Evolutionary conservation across 2,113 vertebrate genomes (phyloP), one percentile per base, ranked within the genome.

Genomic region (Nibea coibor): DNA sequence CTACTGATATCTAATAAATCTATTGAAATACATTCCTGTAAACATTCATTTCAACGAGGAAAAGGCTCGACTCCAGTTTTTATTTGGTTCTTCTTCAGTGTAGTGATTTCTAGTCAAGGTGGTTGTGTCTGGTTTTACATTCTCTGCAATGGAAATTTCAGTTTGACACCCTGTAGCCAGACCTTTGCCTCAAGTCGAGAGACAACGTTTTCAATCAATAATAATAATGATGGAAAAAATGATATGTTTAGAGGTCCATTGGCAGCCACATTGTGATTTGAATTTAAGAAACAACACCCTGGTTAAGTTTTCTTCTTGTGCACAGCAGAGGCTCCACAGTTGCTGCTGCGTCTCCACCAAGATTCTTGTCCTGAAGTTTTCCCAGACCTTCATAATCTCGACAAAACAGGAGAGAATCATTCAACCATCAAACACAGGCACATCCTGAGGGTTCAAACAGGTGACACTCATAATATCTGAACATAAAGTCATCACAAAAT

Each of bases 231-330:
- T 2, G 6, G 15, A 51, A n/a, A 58, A 43, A 70, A 78, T 62
- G 66, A 78, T 47, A 15, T 70, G 31, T 31, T 43, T 45, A 45
- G 42, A 68, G 53, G 50, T 62, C 43, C 57, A 35, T 61, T 5
- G 12, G 31, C 19, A 19, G 10, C 26, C 22, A 47, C 17, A 57
- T 50, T 56, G 20, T 54, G 66, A 39, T 12, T 47, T 9, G 8
- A 56, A 24, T 20, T 31, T 69, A 22, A 63, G 57, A 28, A 70
- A 20, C 7, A 5, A 2, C 43, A 51, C 17, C n/a, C 35, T 42
- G 5, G 5, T 15, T 56, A 12, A 14, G 22, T 15, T 57, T 31
- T 31, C 57, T 15, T 42, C 45, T n/a, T 16, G 7, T 11, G 10
- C 19, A 11, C 5, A 4, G 26, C 10, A 31, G 5, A 31, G 10